Evolutionary conservation across 2,797 vertebrate species (phyloP).

Genomic region (Brachyalestes nurse): DNA sequence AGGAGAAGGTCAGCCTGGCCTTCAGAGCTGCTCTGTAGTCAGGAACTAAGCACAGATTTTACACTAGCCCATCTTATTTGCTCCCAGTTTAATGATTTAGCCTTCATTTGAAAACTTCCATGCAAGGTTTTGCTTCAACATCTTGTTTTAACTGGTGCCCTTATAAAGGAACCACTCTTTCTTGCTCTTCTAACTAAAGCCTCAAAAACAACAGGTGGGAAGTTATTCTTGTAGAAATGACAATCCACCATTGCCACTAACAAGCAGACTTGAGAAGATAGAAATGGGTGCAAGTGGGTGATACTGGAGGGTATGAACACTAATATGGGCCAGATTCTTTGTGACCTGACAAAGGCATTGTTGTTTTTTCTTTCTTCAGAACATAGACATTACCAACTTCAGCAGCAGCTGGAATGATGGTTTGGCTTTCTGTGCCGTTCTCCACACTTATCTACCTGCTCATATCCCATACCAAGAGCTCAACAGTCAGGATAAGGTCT

Average conservation of each 20-base stretch:
- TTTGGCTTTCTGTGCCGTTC: conserved; percentile 88
- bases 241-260: neutral
- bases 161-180: neutral
- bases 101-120: neutral
- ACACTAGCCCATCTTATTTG: neutral
- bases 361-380: conserved; percentile 66
- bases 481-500: conserved; percentile 87
- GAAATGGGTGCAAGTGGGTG: neutral
- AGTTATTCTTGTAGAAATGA: neutral
- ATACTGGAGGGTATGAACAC: neutral
- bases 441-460: conserved; percentile 88
- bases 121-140: neutral
- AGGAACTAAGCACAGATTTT: neutral
- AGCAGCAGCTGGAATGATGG: conserved; percentile 93
- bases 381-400: conserved; percentile 91
- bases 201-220: neutral
- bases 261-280: neutral
- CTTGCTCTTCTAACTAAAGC: neutral
- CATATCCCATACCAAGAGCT: conserved; percentile 88
- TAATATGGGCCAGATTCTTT: neutral
- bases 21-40: neutral
- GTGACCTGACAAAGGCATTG: neutral
- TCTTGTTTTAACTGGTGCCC: neutral
- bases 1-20: conserved; percentile 14
- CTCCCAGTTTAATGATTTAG: conserved; percentile 1